These are phyloP conservation scores for Mesochorus sp. DNA, from an alignment of 2,888 invertebrate species.

Conservation along the genomic window DNA sequence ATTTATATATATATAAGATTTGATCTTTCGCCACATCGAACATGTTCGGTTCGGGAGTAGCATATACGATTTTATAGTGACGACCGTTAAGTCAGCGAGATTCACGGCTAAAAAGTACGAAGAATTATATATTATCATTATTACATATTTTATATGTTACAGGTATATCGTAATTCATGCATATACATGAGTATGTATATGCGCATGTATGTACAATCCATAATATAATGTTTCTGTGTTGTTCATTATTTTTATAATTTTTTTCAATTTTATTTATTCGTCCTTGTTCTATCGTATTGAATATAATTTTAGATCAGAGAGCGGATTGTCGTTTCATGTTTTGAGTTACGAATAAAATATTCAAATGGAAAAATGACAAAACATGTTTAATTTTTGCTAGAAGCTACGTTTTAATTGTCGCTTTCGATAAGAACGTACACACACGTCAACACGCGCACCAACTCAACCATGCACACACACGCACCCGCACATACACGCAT, in stretches of 20 bases:
- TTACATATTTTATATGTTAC: slow-evolving; percentile 37
- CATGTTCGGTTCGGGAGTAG: slow-evolving; percentile 19
- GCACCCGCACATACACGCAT: not conserved
- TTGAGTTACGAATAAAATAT: slow-evolving; percentile 47
- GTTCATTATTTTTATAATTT: too few relatives aligned
- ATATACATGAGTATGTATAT: not conserved
- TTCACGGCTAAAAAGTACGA: slow-evolving; percentile 34
- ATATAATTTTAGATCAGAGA: slow-evolving; percentile 60
- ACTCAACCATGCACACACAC: not conserved
- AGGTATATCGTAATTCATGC: slow-evolving; percentile 4
- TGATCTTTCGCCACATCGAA: slow-evolving; percentile 27
- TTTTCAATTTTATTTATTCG: slow-evolving; percentile 12
- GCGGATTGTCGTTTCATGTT: slow-evolving; percentile 73
- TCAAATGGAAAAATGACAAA: slow-evolving; percentile 35
- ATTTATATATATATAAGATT: slow-evolving; percentile 28
- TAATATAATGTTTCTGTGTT: slow-evolving; percentile 39
- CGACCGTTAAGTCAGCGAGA: not conserved
- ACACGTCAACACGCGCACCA: not conserved
- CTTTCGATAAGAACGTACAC: not conserved
- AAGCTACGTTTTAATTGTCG: not conserved
- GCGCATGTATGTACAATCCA: slow-evolving; percentile 30
- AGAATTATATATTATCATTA: slow-evolving; percentile 49
- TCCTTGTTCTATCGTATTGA: slow-evolving; percentile 15
- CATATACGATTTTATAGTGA: not conserved
- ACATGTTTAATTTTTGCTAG: slow-evolving; percentile 17